A percentile compares a stretch with the other conserved stretches of the same genome.
Evolutionary conservation across 2,113 vertebrate species (phyloP).

Genomic region (Elachura formosa): DNA sequence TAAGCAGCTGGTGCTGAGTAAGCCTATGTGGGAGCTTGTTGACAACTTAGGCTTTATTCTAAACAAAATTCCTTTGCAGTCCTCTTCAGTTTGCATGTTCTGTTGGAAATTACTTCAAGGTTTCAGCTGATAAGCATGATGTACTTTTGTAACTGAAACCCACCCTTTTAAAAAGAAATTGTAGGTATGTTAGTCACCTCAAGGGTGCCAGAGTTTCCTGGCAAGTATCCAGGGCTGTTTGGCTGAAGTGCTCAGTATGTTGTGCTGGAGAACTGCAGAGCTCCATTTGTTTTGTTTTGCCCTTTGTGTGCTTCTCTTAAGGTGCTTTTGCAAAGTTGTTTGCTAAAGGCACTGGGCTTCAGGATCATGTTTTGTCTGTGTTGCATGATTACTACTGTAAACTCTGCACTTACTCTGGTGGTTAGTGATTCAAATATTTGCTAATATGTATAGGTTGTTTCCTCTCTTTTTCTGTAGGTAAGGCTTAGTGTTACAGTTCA

Average conservation of each 20-base stretch:
- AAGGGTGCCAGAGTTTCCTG: neutral
- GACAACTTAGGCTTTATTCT: conserved; percentile 26
- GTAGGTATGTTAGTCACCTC: neutral
- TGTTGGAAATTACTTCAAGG: neutral
- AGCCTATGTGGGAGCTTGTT: conserved; percentile 50
- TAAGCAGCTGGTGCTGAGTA: conserved; percentile 57
- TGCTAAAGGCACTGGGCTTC: neutral
- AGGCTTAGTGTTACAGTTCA: neutral
- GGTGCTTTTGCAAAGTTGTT: neutral
- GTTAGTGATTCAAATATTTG: neutral
- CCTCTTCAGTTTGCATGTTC: neutral
- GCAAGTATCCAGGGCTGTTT: neutral
- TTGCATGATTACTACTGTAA: neutral
- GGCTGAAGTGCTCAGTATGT: neutral
- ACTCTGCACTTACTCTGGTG: neutral
- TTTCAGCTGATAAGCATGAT: neutral
- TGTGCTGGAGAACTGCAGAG: neutral
- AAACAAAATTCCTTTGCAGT: conserved; percentile 17
- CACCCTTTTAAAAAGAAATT: neutral
- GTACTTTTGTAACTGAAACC: neutral
- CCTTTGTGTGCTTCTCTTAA: neutral
- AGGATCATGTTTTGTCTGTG: neutral
- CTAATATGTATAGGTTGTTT: neutral
- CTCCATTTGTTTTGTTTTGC: neutral
- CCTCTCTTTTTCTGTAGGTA: neutral